Evolutionary conservation across 1,140 invertebrate genomes (phyloP).

Genomic region (Leptinotarsa texana): DNA sequence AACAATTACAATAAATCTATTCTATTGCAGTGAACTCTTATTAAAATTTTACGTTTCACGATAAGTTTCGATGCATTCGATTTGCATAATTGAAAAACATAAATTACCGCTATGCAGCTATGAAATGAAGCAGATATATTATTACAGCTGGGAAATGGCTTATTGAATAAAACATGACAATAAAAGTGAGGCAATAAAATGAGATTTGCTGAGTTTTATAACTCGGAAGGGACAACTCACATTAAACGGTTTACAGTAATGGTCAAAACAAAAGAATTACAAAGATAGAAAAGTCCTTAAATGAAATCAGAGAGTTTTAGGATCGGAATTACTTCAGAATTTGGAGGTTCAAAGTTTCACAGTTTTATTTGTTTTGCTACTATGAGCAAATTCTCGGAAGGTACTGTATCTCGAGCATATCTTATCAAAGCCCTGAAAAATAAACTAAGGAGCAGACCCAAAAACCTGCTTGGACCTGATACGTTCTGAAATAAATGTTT

Average conservation of each 20-base stretch:
- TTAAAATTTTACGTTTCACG: conserved; percentile 2
- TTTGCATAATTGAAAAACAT: conserved; percentile 28
- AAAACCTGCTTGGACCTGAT: too few species aligned
- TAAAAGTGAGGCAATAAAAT: conserved; percentile 1
- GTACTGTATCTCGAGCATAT: too few species aligned
- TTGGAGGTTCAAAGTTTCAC: too few species aligned
- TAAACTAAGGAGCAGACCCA: too few species aligned
- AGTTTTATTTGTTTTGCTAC: too few species aligned
- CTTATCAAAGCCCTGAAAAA: too few species aligned
- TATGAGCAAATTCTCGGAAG: too few species aligned
- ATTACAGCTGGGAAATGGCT: conserved; percentile 8
- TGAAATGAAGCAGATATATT: neutral
- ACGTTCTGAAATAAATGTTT: too few species aligned
- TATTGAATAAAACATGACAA: conserved; percentile 19
- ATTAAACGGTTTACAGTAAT: neutral
- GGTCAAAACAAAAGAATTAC: neutral
- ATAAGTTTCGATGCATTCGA: conserved; percentile 18
- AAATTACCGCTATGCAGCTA: conserved; percentile 16
- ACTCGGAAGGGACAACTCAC: neutral
- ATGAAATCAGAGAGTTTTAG: too few species aligned
- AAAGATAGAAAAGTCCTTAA: too few species aligned
- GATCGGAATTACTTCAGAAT: too few species aligned
- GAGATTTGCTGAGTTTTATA: neutral
- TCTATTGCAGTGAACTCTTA: neutral
- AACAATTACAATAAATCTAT: conserved; percentile 12